These are phyloP conservation scores for Saturnia japonica DNA, from an alignment of 2,888 invertebrate species.

Conservation along the genomic window DNA sequence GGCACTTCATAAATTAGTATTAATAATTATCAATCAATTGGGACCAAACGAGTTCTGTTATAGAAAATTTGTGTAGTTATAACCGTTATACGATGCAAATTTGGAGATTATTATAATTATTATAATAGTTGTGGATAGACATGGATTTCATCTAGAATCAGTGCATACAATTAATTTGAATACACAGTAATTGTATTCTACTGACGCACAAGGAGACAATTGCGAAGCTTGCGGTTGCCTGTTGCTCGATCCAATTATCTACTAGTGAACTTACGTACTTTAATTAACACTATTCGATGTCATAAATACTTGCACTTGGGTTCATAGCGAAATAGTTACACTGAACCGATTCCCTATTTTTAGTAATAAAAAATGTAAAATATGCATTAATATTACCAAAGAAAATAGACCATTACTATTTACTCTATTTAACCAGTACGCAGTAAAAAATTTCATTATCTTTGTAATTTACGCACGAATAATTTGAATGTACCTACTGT, in stretches of 20 bases:
- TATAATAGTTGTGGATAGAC: neutral
- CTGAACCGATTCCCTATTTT: neutral
- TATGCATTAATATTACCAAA: too few relatives aligned
- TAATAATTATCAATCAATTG: too few relatives aligned
- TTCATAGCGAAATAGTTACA: neutral
- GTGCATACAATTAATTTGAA: neutral
- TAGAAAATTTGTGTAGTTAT: too few relatives aligned
- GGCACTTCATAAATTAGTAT: too few relatives aligned
- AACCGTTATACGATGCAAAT: neutral
- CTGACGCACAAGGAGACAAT: neutral
- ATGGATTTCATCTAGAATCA: neutral
- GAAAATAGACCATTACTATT: too few relatives aligned
- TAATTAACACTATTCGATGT: slow-evolving; percentile 12
- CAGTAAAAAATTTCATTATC: too few relatives aligned
- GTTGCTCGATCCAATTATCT: slow-evolving; percentile 50
- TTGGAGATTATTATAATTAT: neutral
- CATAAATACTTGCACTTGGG: neutral
- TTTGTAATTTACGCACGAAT: too few relatives aligned
- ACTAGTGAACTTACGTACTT: slow-evolving; percentile 22
- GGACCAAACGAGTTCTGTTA: too few relatives aligned
- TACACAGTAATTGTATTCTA: neutral
- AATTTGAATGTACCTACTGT: too few relatives aligned
- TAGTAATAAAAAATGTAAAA: too few relatives aligned
- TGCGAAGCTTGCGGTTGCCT: slow-evolving; percentile 38
- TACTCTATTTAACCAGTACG: too few relatives aligned